Evolutionary conservation across 2,888 invertebrate genomes (phyloP).

Genomic region (Oscheius sp.): DNA sequence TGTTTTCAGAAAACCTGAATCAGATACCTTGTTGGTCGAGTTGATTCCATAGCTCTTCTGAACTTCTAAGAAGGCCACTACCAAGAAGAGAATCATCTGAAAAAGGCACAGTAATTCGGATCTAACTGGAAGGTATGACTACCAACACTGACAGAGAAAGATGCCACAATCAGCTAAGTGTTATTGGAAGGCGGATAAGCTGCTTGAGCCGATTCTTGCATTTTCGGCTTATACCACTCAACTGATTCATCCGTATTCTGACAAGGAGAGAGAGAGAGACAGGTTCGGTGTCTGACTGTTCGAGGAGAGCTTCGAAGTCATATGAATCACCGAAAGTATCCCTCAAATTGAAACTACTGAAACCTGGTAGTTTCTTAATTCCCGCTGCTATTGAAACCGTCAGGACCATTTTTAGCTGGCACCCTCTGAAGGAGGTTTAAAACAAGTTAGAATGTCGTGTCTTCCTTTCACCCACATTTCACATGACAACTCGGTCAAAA

Average conservation of each 20-base stretch:
- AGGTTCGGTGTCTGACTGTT: no score
- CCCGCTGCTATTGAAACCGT: no score
- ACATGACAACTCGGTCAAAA: no score
- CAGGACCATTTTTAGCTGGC: no score
- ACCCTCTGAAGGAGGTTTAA: no score
- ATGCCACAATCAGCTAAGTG: constrained; percentile 32
- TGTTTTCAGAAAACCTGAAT: not conserved
- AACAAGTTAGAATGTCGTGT: no score
- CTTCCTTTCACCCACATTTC: no score
- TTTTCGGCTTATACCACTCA: constrained; percentile 10
- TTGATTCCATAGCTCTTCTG: constrained; percentile 4
- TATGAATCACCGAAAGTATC: no score
- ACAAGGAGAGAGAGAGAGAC: not conserved
- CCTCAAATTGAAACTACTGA: no score
- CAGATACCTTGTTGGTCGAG: constrained; percentile 8
- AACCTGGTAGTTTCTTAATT: no score
- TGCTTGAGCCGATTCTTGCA: not conserved
- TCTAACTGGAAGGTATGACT: not conserved
- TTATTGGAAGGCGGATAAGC: constrained; percentile 22
- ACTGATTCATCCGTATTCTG: not conserved
- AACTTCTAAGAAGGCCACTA: not conserved
- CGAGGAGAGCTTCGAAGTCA: no score
- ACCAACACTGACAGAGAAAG: not conserved
- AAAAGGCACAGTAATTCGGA: not conserved
- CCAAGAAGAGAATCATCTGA: constrained; percentile 3